Conservation (phyloP, 2,888 invertebrate genomes). For the Philonicus albiceps region DNA sequence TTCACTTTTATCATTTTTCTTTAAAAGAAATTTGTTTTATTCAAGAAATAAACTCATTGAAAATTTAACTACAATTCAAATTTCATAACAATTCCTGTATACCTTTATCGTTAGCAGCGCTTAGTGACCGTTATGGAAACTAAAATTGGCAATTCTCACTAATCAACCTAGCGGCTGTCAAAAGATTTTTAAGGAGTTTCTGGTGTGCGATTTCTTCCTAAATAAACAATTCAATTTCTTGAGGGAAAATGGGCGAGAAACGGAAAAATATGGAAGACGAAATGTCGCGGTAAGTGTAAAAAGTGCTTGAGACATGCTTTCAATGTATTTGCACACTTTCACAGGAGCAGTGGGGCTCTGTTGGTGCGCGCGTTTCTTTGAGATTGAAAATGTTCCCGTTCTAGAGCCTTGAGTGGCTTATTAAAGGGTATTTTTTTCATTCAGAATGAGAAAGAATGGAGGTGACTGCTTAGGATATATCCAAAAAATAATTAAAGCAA, state of each 20-base stretch:
- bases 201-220: background rate
- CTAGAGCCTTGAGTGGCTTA: background rate
- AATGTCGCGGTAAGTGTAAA: slow-evolving; percentile 78
- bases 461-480: too few relatives aligned
- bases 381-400: background rate
- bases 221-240: slow-evolving; percentile 2
- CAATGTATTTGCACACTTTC: background rate
- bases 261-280: slow-evolving; percentile 84
- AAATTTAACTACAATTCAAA: background rate
- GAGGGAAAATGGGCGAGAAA: slow-evolving; percentile 58
- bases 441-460: too few relatives aligned
- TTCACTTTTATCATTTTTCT: background rate
- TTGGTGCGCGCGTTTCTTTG: background rate
- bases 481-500: too few relatives aligned
- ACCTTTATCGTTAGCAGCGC: background rate
- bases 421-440: slow-evolving; percentile 22
- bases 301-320: background rate
- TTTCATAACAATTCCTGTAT: background rate
- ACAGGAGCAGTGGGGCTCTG: background rate
- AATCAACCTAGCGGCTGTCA: background rate
- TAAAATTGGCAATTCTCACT: background rate
- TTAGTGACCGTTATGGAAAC: background rate
- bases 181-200: background rate
- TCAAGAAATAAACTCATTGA: background rate
- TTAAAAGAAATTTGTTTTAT: background rate